Evolutionary conservation across 2,888 invertebrate species (phyloP), one percentile per base, ranked within the genome.

Genomic region (Gari tellinella): DNA sequence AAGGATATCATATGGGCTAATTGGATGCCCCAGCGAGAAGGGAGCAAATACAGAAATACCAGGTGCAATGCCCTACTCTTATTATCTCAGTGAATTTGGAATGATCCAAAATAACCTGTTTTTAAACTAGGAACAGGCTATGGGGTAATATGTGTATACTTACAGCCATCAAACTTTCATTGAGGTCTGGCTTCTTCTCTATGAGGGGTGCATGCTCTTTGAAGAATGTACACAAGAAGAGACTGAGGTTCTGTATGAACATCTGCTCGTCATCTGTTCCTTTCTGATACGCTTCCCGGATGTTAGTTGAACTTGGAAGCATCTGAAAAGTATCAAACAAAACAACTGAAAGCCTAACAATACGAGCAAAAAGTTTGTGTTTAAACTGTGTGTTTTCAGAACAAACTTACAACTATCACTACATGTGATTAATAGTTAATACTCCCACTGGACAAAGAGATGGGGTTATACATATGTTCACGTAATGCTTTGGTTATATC

Each of bases 211-310:
- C 97, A 92, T 99, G 99, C 89, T 99, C 98, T 92, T 98, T 98
- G 46, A 99, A 93, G 93, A 96, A 99, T 80, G 98, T 97, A 92
- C 98, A 98, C 58, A 99, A 94, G 92, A 99, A 99, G 93, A 99
- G 94, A 63, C 99, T 98, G 83, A 99, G 94, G 93, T 99, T 99
- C 91, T 99, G 99, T 75, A 99, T 99, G 92, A 99, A 99, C 90
- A 98, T 97, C 92, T 99, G 99, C 91, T 99, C 99, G 90, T 97
- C 96, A 92, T 99, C 99, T 86, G 95, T 95, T 25, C 99, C 99
- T 81, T 95, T 94, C 56, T 97, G 95, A 93, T 99, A 99, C 1
- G 99, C 98, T 80, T 96, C 96, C 83, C 96, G 95, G 90, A 99
- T 97, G 91, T 99, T 97, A 43, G 98, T 97, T 66, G 95, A 95